Percentiles rank a stretch among this genome's conserved stretches.
Conservation (phyloP, 2,113 vertebrate species). For the Eclectus roratus region DNA sequence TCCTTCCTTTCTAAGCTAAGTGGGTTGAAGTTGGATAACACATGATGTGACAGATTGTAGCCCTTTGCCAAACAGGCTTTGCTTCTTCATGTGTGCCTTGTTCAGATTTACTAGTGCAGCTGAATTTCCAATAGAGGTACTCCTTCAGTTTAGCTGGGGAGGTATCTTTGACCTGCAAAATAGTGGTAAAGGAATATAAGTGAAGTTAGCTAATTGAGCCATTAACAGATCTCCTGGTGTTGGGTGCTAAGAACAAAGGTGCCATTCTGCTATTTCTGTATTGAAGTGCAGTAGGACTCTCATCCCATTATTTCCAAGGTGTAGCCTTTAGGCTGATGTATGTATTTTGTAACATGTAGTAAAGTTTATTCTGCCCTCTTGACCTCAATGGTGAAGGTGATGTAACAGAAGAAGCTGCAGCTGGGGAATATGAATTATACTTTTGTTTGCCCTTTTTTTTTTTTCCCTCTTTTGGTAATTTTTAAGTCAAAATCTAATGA, state of each 20-base stretch:
- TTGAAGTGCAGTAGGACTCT: not conserved
- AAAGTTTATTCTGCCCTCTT: constrained; percentile 10
- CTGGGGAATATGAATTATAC: not conserved
- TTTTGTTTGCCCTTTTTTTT: not conserved
- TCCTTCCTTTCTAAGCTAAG: not conserved
- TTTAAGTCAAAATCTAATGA: not conserved
- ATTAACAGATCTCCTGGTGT: not conserved
- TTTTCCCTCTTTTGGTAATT: not conserved
- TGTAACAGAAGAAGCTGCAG: constrained; percentile 22
- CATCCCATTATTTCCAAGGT: not conserved
- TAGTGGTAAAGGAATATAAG: not conserved
- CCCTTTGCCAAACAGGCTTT: not conserved
- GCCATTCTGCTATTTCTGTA: not conserved
- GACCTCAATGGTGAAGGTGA: not conserved
- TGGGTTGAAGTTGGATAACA: not conserved
- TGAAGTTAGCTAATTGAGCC: not conserved
- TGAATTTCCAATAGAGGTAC: not conserved
- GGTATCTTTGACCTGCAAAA: not conserved
- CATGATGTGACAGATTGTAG: not conserved
- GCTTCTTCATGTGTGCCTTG: not conserved
- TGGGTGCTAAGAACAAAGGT: not conserved
- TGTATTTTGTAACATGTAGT: not conserved
- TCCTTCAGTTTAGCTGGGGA: not conserved
- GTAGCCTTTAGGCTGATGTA: not conserved
- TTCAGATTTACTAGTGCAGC: not conserved